Evolutionary conservation across 2,888 invertebrate genomes (phyloP).

Genomic region (Eristalis intricaria): DNA sequence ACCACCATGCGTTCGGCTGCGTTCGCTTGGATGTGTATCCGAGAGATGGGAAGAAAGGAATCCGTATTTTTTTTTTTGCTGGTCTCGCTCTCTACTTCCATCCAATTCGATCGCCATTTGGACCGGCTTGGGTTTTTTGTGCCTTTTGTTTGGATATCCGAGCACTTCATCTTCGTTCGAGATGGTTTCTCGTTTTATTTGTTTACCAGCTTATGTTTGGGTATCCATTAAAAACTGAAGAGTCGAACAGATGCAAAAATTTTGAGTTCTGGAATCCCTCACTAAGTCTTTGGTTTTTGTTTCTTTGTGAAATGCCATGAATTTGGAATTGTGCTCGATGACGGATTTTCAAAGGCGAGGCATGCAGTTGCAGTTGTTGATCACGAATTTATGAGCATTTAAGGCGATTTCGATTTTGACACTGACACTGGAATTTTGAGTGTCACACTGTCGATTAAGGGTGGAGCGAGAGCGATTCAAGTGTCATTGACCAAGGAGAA

Average conservation of each 20-base stretch:
- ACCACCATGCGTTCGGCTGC: slow-evolving; percentile 35
- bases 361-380: slow-evolving; percentile 6
- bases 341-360: slow-evolving; percentile 58
- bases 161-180: slow-evolving; percentile 49
- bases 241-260: slow-evolving; percentile 71
- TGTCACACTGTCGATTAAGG: slow-evolving; percentile 59
- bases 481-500: slow-evolving; percentile 21
- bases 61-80: slow-evolving; percentile 5
- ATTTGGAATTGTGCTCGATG: slow-evolving; percentile 55
- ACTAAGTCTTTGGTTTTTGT: slow-evolving; percentile 7
- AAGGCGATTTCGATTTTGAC: slow-evolving; percentile 19
- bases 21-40: slow-evolving; percentile 9
- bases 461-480: not conserved
- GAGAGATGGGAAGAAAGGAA: not conserved
- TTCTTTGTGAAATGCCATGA: slow-evolving; percentile 32
- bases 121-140: slow-evolving; percentile 18
- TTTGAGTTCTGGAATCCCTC: slow-evolving; percentile 36
- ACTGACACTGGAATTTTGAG: slow-evolving; percentile 24
- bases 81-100: not conserved
- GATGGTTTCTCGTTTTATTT: slow-evolving; percentile 36
- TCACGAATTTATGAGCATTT: slow-evolving; percentile 42
- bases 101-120: slow-evolving; percentile 54
- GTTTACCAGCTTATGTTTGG: slow-evolving; percentile 56
- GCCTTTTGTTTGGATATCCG: slow-evolving; percentile 23
- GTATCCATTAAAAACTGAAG: slow-evolving; percentile 67